Conservation (phyloP, 2,797 vertebrate species). For the Pangasius djambal region DNA sequence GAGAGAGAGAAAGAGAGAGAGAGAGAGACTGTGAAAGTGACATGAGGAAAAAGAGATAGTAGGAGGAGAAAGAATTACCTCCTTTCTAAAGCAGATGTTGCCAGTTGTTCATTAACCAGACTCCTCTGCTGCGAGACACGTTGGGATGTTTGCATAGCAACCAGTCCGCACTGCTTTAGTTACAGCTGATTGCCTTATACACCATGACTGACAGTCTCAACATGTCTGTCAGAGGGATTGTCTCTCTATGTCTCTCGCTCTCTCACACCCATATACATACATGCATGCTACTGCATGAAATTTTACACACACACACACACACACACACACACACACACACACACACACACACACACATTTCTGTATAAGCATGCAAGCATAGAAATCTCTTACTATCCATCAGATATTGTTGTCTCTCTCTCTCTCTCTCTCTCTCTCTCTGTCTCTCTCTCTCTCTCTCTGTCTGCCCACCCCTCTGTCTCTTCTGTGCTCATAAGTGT, state of each 20-base stretch:
- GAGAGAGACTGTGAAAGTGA: not conserved
- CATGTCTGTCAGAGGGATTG: not conserved
- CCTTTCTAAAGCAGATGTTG: constrained; percentile 74
- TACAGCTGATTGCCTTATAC: constrained; percentile 65
- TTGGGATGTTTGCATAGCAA: constrained; percentile 78
- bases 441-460: constrained; percentile 20
- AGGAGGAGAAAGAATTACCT: not conserved
- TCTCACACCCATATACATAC: not conserved
- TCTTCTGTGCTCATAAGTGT: constrained; percentile 72
- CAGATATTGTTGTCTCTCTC: not conserved
- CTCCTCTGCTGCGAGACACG: constrained; percentile 40
- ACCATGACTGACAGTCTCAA: constrained; percentile 55
- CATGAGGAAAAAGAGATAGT: not conserved
- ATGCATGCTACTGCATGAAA: not conserved
- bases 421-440: not conserved
- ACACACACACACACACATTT: not conserved
- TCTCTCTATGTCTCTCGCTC: not conserved
- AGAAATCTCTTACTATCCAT: not conserved
- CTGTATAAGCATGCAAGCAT: not conserved
- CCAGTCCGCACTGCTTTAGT: constrained; percentile 70
- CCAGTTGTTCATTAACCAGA: constrained; percentile 45
- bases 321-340: not conserved
- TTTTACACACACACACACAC: not conserved
- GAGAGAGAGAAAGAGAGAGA: not conserved
- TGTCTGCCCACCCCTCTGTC: not conserved